A percentile compares a stretch with the other conserved stretches of the same genome.
Evolutionary conservation across 1,140 invertebrate species (phyloP).

Genomic region (Eueides isabella): DNA sequence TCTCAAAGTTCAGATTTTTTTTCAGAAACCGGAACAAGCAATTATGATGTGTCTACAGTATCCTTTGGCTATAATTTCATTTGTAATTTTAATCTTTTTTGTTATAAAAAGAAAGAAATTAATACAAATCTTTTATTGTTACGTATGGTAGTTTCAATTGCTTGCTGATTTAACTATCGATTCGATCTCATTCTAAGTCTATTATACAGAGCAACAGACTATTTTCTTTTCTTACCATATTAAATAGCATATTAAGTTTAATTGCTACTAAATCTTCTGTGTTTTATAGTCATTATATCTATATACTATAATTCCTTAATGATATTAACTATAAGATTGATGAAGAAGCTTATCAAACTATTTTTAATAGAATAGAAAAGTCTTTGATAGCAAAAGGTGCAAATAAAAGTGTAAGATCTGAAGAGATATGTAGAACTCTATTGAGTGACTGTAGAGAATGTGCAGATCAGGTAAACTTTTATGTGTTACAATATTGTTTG

Average conservation of each 20-base stretch:
- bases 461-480: conserved; percentile 52
- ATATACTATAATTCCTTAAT: neutral
- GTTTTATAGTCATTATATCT: neutral
- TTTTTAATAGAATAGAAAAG: conserved; percentile 47
- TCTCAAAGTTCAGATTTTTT: conserved; percentile 58
- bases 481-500: neutral
- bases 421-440: conserved; percentile 44
- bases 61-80: conserved; percentile 33
- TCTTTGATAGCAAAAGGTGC: conserved; percentile 3
- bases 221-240: too few species aligned
- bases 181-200: too few species aligned
- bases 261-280: too few species aligned
- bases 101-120: neutral
- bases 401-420: conserved; percentile 18
- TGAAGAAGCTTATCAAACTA: conserved; percentile 43
- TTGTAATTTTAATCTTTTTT: neutral
- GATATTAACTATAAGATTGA: conserved; percentile 41
- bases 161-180: too few species aligned
- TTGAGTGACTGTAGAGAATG: conserved; percentile 56
- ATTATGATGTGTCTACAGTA: conserved; percentile 41
- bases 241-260: too few species aligned
- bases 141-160: too few species aligned
- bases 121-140: too few species aligned
- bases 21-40: conserved; percentile 41
- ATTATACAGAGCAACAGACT: too few species aligned